These are phyloP conservation scores for Urocynchramus pylzowi DNA, from an alignment of 2,113 vertebrate genomes.

Conservation along the genomic window DNA sequence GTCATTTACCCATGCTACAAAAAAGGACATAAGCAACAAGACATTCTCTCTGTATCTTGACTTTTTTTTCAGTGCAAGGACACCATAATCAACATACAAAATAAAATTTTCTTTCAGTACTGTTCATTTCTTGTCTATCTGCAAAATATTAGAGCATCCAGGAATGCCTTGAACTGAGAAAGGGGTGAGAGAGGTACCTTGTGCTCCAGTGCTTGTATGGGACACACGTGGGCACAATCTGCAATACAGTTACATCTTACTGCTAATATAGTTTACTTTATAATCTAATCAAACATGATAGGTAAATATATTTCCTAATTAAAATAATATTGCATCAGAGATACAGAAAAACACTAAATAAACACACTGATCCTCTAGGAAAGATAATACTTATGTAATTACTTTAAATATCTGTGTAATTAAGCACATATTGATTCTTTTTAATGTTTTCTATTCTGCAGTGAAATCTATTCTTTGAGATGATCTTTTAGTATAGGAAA, in stretches of 20 bases:
- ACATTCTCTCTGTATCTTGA: neutral
- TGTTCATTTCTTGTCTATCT: neutral
- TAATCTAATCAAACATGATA: neutral
- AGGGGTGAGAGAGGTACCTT: neutral
- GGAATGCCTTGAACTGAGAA: neutral
- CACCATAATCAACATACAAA: neutral
- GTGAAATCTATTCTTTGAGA: neutral
- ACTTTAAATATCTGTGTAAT: slow-evolving; percentile 18
- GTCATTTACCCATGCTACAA: neutral
- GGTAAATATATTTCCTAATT: slow-evolving; percentile 30
- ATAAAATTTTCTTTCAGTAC: neutral
- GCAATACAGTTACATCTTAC: neutral
- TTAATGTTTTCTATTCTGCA: neutral
- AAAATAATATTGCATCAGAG: neutral
- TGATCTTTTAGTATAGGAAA: neutral
- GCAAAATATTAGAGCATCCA: neutral
- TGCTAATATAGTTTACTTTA: neutral
- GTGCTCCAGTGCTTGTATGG: neutral
- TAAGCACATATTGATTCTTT: neutral
- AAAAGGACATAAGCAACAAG: neutral
- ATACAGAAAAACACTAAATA: neutral
- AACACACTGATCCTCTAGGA: neutral
- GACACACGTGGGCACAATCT: neutral
- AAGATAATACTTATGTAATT: slow-evolving; percentile 13
- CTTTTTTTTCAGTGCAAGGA: neutral